Percentiles rank a stretch among this genome's conserved stretches.
phyloP scores from a whole-genome alignment of 1,140 invertebrate genomes.

The Piezodorus guildinii region DNA sequence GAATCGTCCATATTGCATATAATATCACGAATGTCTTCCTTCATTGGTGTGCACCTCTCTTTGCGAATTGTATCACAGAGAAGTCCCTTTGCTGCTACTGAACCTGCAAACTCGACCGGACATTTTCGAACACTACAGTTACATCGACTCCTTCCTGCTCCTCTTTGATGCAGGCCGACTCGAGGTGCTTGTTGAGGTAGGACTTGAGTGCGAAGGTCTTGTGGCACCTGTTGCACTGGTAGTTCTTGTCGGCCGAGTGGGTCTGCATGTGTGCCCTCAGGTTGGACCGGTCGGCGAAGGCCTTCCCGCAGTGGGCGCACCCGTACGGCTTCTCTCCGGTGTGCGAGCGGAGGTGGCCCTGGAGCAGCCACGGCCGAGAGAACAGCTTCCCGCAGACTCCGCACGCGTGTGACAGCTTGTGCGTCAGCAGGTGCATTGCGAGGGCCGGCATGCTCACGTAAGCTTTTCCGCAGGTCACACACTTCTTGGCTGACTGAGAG shows the following conservation, averaged over 20 bases:
- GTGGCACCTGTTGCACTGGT: slow-evolving; percentile 75
- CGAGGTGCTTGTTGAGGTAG: slow-evolving; percentile 93
- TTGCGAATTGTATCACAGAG: slow-evolving; percentile 29
- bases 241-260: slow-evolving; percentile 81
- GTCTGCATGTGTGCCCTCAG: slow-evolving; percentile 89
- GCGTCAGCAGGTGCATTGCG: slow-evolving; percentile 94
- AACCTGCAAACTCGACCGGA: slow-evolving; percentile 24
- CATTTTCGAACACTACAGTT: slow-evolving; percentile 25
- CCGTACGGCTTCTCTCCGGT: slow-evolving; percentile 98
- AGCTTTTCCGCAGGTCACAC: slow-evolving; percentile 85
- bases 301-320: slow-evolving; percentile 96
- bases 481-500: slow-evolving; percentile 84
- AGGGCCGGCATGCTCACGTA: slow-evolving; percentile 96
- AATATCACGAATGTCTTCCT: slow-evolving; percentile 7
- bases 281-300: slow-evolving; percentile 94
- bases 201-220: slow-evolving; percentile 94
- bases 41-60: slow-evolving; percentile 13
- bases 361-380: slow-evolving; percentile 83
- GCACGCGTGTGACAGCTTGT: slow-evolving; percentile 81
- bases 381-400: slow-evolving; percentile 86
- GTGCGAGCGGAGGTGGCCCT: slow-evolving; percentile 89
- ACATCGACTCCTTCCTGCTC: slow-evolving; percentile 22
- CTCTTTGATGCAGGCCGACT: slow-evolving; percentile 62
- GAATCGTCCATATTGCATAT: slow-evolving; percentile 7
- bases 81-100: slow-evolving; percentile 29